These are phyloP conservation scores for Chrysemys picta DNA, from an alignment of 2,113 vertebrate genomes.

Conservation along the genomic window DNA sequence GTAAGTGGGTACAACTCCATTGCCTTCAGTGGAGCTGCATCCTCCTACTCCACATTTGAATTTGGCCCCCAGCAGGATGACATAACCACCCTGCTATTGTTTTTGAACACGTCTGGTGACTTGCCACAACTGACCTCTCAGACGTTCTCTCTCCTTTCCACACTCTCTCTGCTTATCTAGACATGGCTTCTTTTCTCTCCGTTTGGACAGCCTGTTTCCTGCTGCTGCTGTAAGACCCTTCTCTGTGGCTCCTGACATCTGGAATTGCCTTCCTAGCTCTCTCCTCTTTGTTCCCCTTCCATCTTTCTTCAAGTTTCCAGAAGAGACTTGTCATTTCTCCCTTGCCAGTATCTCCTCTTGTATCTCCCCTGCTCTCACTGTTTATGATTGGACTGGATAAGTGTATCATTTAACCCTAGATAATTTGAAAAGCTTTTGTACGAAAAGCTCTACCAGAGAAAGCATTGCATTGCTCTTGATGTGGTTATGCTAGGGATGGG, in stretches of 20 bases:
- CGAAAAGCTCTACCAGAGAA: not conserved
- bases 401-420: not conserved
- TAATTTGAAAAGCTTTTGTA: not conserved
- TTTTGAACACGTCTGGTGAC: conserved; percentile 36
- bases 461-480: not conserved
- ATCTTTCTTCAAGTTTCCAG: not conserved
- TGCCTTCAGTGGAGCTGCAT: conserved; percentile 18
- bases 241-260: not conserved
- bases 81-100: not conserved
- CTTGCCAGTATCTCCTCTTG: not conserved
- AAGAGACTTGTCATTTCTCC: not conserved
- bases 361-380: conserved; percentile 2
- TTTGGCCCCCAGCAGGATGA: not conserved
- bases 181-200: not conserved
- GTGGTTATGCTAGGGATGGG: not conserved
- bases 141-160: not conserved
- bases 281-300: not conserved
- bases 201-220: conserved; percentile 1
- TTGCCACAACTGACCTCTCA: conserved; percentile 6
- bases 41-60: not conserved
- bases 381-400: not conserved
- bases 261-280: not conserved
- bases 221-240: not conserved
- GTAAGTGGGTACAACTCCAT: not conserved
- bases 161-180: not conserved